Evolutionary conservation across 2,888 invertebrate species (phyloP), one percentile per base, ranked within the genome.

Genomic region (Tenthredo amoena): DNA sequence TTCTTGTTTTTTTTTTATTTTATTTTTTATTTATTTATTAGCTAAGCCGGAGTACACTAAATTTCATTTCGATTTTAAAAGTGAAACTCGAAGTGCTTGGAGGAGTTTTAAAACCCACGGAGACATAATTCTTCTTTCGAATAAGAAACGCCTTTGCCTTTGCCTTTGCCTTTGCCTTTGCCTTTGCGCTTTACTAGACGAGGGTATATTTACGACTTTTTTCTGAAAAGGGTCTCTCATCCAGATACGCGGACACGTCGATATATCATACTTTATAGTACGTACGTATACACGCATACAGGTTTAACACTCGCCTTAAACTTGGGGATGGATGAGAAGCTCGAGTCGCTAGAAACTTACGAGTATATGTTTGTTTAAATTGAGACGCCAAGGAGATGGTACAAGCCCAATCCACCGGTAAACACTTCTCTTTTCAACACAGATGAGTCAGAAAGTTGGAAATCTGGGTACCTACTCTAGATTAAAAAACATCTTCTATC

Each of bases 331-430:
- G n/a, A 40, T 26, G 62, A 34, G 10, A 31, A 40, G 21, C 74
- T 26, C 15, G 12, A 74, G 40, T 37, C 74, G 74, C 21, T 26
- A 21, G 34, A n/a, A 15, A 43, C 21, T 34, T 18, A 2, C n/a
- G 47, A 7, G 4, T 55, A 12, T 65, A 12, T 65, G 81, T 81
- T 81, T 81, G 81, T 81, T 81, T 81, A 62, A 81, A 81, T 81
- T 62, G 81, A 81, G 62, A 81, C 62, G 62, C 81, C 40, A 62
- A 34, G 68, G 34, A 21, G 62, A 68, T 62, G 72, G 72, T 21
- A 74, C n/a, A 10, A 18, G 43, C 40, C 62, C 34, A 26, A 50
- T 62, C 34, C 34, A 68, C 12, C 1, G 9, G 43, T 81, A 62
- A 81, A 81, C 81, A 81, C 40, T 81, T 81, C 21, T 40, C n/a